Conservation (phyloP, 2,113 vertebrate species). For the Ibidorhyncha struthersii region DNA sequence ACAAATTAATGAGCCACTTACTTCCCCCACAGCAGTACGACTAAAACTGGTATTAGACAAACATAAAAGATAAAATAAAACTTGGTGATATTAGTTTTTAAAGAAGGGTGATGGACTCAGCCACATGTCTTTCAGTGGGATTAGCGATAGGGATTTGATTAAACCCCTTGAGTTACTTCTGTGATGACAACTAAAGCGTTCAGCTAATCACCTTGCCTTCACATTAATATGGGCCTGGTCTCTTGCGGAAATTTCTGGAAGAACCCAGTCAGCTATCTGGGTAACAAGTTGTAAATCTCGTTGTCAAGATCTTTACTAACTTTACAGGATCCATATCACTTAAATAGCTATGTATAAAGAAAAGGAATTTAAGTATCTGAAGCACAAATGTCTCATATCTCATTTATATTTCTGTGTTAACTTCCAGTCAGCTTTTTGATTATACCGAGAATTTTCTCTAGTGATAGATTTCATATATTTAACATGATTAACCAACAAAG, state of each 20-base stretch:
- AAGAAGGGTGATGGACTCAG: background rate
- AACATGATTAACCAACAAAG: background rate
- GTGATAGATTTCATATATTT: background rate
- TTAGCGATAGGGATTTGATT: background rate
- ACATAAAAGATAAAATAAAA: background rate
- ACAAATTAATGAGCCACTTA: background rate
- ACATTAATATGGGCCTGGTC: background rate
- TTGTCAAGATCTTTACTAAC: background rate
- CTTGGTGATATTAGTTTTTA: background rate
- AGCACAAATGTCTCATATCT: background rate
- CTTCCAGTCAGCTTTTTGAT: background rate
- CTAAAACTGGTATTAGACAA: background rate
- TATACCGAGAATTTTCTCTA: background rate
- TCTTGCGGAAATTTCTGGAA: background rate
- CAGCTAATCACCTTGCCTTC: background rate
- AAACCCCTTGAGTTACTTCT: background rate
- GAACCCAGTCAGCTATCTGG: background rate
- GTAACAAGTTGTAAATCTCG: background rate
- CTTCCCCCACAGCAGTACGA: background rate
- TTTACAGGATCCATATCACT: background rate
- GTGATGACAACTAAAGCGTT: background rate
- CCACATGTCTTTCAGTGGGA: background rate
- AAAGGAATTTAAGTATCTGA: background rate
- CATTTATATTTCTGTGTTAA: background rate
- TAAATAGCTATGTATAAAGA: background rate